phyloP scores from a whole-genome alignment of 2,888 invertebrate genomes.

The Aquatica leii region DNA sequence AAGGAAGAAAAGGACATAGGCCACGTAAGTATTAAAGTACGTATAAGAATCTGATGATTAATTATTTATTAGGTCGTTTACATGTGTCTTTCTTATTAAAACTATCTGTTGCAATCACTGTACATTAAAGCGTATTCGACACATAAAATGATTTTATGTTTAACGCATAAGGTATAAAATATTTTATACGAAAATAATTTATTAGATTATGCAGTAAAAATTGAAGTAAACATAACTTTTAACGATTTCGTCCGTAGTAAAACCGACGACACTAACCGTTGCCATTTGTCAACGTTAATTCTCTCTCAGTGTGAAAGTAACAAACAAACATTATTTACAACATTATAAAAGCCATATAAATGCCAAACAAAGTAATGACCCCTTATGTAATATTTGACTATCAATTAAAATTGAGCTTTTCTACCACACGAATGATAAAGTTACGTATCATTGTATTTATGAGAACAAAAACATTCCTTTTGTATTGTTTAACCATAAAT shows the following conservation, averaged over 20 bases:
- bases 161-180: no score
- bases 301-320: conserved; percentile 8
- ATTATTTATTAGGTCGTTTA: neutral
- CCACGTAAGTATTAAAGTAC: conserved; percentile 75
- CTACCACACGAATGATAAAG: conserved; percentile 16
- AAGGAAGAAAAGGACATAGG: conserved; percentile 80
- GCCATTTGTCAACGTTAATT: conserved; percentile 25
- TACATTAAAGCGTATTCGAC: no score
- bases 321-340: conserved; percentile 33
- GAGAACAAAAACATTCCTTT: no score
- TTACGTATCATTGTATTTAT: no score
- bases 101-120: no score
- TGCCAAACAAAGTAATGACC: conserved; percentile 36
- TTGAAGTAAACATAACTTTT: no score
- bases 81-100: no score
- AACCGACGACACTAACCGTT: conserved; percentile 2
- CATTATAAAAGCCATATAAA: conserved; percentile 27
- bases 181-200: no score
- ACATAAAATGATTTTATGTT: no score
- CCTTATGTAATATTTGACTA: conserved; percentile 30
- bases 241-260: no score
- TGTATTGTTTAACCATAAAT: neutral
- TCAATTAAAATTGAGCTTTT: neutral
- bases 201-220: no score
- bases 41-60: conserved; percentile 34